Base-by-base conservation (phyloP, 2,888 invertebrate genomes). In the Gymnoscelis rufifasciata region DNA sequence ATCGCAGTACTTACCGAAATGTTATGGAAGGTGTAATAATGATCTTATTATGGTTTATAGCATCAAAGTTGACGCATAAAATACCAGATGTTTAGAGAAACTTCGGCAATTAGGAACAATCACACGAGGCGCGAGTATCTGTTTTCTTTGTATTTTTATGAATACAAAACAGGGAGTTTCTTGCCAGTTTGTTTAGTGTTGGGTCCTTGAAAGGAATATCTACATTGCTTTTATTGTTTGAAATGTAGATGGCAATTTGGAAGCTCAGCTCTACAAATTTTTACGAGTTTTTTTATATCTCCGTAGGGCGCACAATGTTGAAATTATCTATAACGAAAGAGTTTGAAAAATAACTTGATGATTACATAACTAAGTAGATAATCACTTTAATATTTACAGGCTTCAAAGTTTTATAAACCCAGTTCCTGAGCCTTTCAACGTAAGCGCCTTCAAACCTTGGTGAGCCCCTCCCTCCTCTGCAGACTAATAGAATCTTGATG, bases 21-120 rank as follows among this genome's bases (percentile, higher is more conserved):
- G 41, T 53, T 47, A 50, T 41, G 41, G 38, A 41, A 42, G 47
- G 39, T 38, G 43, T 50, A 39, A 53, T 43, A 43, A 39, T 47
- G 37, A 50, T 43, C 37, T 36, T 50, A 44, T 46, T 46, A 49
- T 14, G 24, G 24, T 42, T 35, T 35, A 35, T 28, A 35, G 27
- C 35, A 35, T 42, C 42, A 19, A 42, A 42, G 35, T 42, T 41
- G 26, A 15, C 30, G 13, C 39, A 26, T 27, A 41, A 33, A 26
- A 13, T 41, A 27, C 41, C 35, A 42, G 42, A 42, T 35, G 42
- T 35, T 42, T 28, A 27, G 26, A 15, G 14, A 19, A 45, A 29
- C 23, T 38, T 38, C 12, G 30, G 31, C 38, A 31, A 44, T 38
- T 30, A 27, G n/a, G 14, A n/a, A 19, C 31, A 33, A 27, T 44